Evolutionary conservation across 2,797 vertebrate species (phyloP), one percentile per base, ranked within the genome.

Genomic region (Limosa lapponica): DNA sequence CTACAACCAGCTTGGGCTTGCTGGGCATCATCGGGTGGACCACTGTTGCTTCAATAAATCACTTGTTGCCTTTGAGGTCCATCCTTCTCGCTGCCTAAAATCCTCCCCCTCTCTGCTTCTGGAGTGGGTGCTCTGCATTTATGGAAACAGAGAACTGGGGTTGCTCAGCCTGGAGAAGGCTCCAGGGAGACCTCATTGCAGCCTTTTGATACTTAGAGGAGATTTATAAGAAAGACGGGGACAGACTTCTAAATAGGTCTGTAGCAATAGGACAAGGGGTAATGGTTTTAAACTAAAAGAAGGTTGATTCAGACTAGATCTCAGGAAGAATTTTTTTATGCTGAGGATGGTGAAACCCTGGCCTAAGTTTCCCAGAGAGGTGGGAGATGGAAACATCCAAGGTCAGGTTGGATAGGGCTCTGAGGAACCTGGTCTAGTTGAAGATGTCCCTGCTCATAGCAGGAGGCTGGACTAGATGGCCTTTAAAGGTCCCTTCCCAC

Each of bases 321-420:
- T 52, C 28, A 32, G 18, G 22, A n/a, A 48, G 65, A 57, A 9
- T 32, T 28, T 34, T 39, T 36, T 57, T 12, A 43, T 3, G 3
- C 0, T 5, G 18, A 74, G 12, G 0, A 0, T 43, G 46, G 18
- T 52, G 16, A 79, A 37, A n/a, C 11, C 8, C 18, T 25, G 83
- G 25, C 54, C 18, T 32, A 62, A 61, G 18, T 13, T 75, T 30
- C 52, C 54, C 77, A 66, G 48, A 39, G 15, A 27, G 14, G 16
- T 36, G 22, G 39, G 20, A 10, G 25, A 6, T 28, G 34, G 32
- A 37, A 36, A 19, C 16, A 16, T 6, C 23, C 34, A 14, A 39
- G 43, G 34, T 6, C 41, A 79, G 43, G 36, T 2, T 25, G 39
- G 43, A 49, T 4, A 6, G 44, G 25, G 39, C 30, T 62, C 39